Conservation (phyloP, 1,140 invertebrate genomes). For the Drosophila sechellia region DNA sequence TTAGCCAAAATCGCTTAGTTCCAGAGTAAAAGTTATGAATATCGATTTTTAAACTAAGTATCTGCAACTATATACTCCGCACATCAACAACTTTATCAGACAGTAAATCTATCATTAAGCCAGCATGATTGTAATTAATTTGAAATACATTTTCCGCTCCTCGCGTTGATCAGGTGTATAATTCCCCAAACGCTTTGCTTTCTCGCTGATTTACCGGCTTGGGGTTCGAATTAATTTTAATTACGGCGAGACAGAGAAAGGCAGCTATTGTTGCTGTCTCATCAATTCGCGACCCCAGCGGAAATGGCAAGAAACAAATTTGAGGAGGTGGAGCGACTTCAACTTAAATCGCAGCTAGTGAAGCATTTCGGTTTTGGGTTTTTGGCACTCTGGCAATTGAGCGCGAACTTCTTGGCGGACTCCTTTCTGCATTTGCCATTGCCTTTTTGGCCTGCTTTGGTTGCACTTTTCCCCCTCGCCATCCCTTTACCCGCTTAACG, state of each 20-base stretch:
- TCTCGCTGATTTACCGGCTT: slow-evolving; percentile 58
- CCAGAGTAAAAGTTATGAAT: no score
- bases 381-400: slow-evolving; percentile 51
- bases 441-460: slow-evolving; percentile 37
- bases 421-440: slow-evolving; percentile 25
- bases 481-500: slow-evolving; percentile 29
- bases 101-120: slow-evolving; percentile 9
- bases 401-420: slow-evolving; percentile 43
- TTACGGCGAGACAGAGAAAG: slow-evolving; percentile 37
- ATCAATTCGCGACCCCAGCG: slow-evolving; percentile 55
- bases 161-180: slow-evolving; percentile 29
- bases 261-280: slow-evolving; percentile 34
- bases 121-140: slow-evolving; percentile 40
- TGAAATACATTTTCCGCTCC: slow-evolving; percentile 13
- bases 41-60: no score
- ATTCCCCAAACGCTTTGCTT: slow-evolving; percentile 32
- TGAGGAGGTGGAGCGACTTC: slow-evolving; percentile 19
- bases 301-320: slow-evolving; percentile 46
- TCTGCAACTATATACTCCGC: neutral
- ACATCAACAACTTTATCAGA: neutral
- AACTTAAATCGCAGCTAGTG: slow-evolving; percentile 44
- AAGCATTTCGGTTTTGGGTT: slow-evolving; percentile 52
- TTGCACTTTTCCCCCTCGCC: slow-evolving; percentile 21
- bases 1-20: neutral
- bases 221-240: slow-evolving; percentile 73